phyloP scores from a whole-genome alignment of 2,797 vertebrate species.

The Coracias cyanogaster region DNA sequence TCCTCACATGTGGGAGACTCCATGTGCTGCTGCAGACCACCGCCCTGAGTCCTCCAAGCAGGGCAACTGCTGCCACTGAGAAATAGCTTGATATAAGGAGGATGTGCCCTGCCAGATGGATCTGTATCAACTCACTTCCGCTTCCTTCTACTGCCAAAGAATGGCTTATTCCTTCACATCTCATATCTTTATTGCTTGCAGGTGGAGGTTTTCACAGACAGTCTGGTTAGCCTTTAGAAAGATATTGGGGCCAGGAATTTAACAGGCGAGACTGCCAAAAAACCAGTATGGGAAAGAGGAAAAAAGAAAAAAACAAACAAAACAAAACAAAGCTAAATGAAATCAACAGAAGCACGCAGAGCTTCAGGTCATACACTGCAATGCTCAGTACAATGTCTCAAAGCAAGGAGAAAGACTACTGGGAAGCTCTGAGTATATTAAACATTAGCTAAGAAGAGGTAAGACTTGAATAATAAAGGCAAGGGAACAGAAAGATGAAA shows the following conservation, averaged over 20 bases:
- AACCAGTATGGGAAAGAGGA: not conserved
- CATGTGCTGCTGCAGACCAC: accelerated
- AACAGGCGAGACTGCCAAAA: not conserved
- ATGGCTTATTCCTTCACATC: not conserved
- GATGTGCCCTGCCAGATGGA: not conserved
- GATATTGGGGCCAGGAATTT: not conserved
- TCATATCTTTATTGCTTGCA: not conserved
- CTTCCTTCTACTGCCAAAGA: not conserved
- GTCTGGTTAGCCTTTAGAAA: not conserved
- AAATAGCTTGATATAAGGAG: not conserved
- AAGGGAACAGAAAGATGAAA: not conserved
- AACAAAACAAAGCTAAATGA: not conserved
- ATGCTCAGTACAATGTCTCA: not conserved
- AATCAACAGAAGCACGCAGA: not conserved
- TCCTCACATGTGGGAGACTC: not conserved
- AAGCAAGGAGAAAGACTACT: not conserved
- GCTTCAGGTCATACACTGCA: not conserved
- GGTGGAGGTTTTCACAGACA: not conserved
- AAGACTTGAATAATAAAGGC: not conserved
- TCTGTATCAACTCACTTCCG: not conserved
- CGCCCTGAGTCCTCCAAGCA: accelerated
- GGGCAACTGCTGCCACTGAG: not conserved
- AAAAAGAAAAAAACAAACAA: not conserved
- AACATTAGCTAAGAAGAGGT: not conserved
- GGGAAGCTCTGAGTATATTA: not conserved